Evolutionary conservation across 1,140 invertebrate genomes (phyloP), one percentile per base, ranked within the genome.

Genomic region (Meteorus sp.): DNA sequence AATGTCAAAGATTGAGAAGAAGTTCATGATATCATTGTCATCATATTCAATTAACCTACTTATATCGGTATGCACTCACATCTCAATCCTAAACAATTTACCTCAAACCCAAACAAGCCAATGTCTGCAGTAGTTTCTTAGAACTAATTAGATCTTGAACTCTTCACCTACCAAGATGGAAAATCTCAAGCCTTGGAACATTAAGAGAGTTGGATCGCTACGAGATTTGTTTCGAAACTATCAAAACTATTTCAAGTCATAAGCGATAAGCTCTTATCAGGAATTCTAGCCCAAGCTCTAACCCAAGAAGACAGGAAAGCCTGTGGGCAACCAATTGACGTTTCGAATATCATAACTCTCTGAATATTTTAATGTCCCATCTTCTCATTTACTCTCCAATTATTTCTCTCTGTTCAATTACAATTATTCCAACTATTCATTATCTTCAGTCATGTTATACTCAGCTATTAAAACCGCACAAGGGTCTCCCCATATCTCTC

Each of bases 261-360:
- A 39, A 44, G 6, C 25, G 41, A 56, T 56, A 56, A 56, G 41
- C 41, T 56, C 45, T 45, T 56, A 39, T 23, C 4, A 20, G 31
- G 20, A 52, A 56, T 45, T 23, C 25, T 27, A 19, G 23, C 17
- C 2, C 17, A 19, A 17, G 1, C 20, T 7, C 4, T 44, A 8
- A 37, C n/a, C 6, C 6, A 43, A 19, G 23, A 17, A 33, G 33
- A 31, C 19, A 15, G 33, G n/a, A 17, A 50, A 31, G 23, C 47
- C 23, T 19, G 8, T 3, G 4, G 13, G 15, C 23, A 11, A 15
- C 43, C 41, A 56, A 56, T 45, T 41, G 53, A 27, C 53, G 11
- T 56, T 56, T 47, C 53, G 47, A 56, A 45, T 56, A 56, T 45
- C 41, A 43, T 45, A 56, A 56, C 39, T 56, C 37, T 15, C 37